A percentile compares a stretch with the other conserved stretches of the same genome.
phyloP scores from a whole-genome alignment of 23 tunicate species.

The Oikopleura albicans region DNA sequence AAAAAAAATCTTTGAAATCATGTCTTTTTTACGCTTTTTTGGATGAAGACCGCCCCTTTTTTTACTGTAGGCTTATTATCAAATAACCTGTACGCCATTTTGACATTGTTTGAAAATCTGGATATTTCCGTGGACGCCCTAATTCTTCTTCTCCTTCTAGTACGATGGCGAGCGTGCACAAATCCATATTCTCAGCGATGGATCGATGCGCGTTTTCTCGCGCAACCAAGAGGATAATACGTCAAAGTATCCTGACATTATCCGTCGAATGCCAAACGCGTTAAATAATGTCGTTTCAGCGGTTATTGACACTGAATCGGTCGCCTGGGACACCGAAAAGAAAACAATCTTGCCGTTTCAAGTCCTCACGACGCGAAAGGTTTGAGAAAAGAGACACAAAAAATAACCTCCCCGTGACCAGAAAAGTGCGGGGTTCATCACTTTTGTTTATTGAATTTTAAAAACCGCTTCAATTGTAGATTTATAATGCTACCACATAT shows the following conservation, averaged over 20 bases:
- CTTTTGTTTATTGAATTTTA: too few species aligned
- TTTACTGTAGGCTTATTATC: too few species aligned
- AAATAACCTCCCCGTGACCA: not conserved
- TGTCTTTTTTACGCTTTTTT: too few species aligned
- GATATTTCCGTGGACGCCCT: too few species aligned
- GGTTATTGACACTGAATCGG: slow-evolving; percentile 89
- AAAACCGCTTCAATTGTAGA: too few species aligned
- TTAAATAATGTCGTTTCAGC: slow-evolving; percentile 50
- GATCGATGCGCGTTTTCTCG: slow-evolving; percentile 51
- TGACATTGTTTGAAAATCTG: too few species aligned
- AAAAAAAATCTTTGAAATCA: too few species aligned
- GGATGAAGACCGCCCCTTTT: too few species aligned
- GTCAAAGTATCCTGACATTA: slow-evolving; percentile 82
- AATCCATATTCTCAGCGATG: slow-evolving; percentile 53
- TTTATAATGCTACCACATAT: too few species aligned
- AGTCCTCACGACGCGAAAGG: slow-evolving; percentile 21
- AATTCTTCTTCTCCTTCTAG: too few species aligned
- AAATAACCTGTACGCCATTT: too few species aligned
- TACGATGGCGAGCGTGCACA: slow-evolving; percentile 98
- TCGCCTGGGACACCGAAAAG: slow-evolving; percentile 85
- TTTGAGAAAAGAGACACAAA: not conserved
- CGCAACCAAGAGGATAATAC: slow-evolving; percentile 90
- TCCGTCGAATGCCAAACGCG: slow-evolving; percentile 44
- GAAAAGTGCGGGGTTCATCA: too few species aligned
- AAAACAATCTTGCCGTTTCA: slow-evolving; percentile 78